phyloP scores from a whole-genome alignment of 2,888 invertebrate species.

The Andrena hattorfiana region DNA sequence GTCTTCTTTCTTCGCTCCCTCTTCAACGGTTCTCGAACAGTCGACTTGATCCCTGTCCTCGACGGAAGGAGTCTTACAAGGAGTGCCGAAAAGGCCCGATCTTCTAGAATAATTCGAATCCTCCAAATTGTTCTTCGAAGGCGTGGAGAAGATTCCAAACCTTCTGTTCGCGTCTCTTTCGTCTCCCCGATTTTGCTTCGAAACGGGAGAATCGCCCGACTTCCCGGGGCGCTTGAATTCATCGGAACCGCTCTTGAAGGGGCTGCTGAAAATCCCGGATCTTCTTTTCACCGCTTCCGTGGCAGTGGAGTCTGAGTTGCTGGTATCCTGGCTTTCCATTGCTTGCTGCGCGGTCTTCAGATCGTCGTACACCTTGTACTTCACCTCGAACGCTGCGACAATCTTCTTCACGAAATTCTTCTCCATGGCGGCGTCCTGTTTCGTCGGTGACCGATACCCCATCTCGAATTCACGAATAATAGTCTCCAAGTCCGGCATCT shows the following conservation, averaged over 20 bases:
- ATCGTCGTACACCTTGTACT: conserved; percentile 65
- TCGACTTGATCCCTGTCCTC: neutral
- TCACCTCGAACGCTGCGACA: conserved; percentile 77
- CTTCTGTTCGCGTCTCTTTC: neutral
- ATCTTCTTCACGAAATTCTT: conserved; percentile 77
- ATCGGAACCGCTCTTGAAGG: neutral
- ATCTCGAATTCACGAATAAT: conserved; percentile 75
- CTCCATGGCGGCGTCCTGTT: conserved; percentile 17
- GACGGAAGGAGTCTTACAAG: neutral
- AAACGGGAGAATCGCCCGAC: neutral
- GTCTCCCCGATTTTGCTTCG: neutral
- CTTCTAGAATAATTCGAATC: neutral
- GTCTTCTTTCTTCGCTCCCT: neutral
- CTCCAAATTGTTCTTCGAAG: conserved; percentile 2
- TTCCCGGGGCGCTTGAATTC: neutral
- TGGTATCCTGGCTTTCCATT: neutral
- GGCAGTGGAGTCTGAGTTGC: rapidly evolving
- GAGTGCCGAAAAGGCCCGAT: neutral
- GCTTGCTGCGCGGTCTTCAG: conserved; percentile 14
- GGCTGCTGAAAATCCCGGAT: neutral
- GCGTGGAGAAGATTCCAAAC: neutral
- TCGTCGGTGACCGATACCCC: conserved; percentile 68
- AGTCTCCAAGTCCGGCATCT: conserved; percentile 67
- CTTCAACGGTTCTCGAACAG: neutral
- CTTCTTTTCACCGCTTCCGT: neutral